Percentiles rank a stretch among this genome's conserved stretches.
These are phyloP conservation scores for Callinectes sapidus DNA, from an alignment of 2,888 invertebrate genomes.

Conservation along the genomic window DNA sequence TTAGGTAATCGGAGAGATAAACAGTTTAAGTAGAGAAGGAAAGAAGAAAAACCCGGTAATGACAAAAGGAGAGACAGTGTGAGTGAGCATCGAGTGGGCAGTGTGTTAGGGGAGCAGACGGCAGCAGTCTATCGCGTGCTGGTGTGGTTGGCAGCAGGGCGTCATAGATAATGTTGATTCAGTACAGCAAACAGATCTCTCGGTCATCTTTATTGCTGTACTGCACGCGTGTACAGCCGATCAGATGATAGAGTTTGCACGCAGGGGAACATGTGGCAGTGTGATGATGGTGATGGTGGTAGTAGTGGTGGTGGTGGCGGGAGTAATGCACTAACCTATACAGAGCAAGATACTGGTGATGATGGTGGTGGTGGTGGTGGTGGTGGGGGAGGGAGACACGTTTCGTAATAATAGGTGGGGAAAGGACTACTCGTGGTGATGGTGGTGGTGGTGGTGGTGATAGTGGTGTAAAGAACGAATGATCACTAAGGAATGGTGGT, in stretches of 20 bases:
- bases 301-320: constrained; percentile 5
- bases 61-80: not conserved
- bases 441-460: not conserved
- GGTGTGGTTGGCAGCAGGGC: not conserved
- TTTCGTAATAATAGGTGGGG: not conserved
- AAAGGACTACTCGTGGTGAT: constrained; percentile 3
- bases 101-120: not conserved
- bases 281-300: not conserved
- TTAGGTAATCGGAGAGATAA: no score
- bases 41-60: no score
- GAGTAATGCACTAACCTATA: not conserved
- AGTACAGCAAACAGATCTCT: not conserved
- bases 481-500: not conserved
- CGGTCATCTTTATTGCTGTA: constrained; percentile 3
- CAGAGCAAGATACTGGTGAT: not conserved
- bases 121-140: not conserved
- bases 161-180: not conserved
- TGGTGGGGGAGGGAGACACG: not conserved
- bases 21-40: no score
- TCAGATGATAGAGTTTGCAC: not conserved
- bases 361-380: not conserved
- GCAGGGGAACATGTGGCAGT: not conserved
- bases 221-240: not conserved
- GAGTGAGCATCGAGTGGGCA: not conserved
- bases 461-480: not conserved